phyloP scores from a whole-genome alignment of 1,140 invertebrate species.

The Littorina saxatilis region DNA sequence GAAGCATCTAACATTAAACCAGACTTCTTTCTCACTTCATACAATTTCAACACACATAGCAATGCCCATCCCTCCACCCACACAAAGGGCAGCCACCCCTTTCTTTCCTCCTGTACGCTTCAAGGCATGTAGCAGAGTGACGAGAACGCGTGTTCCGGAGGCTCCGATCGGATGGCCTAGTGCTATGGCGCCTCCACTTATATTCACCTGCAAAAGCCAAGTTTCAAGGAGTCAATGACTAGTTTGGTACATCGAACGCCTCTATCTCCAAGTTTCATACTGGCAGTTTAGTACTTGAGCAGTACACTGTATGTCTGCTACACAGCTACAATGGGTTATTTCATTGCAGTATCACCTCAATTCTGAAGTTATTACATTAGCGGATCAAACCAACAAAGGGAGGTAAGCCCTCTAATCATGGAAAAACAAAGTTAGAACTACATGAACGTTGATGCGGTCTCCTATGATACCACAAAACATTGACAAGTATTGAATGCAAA shows the following conservation, averaged over 20 bases:
- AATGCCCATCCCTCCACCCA: constrained; percentile 96
- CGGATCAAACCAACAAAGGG: no score
- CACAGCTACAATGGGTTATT: no score
- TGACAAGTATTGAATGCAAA: no score
- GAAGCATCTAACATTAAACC: not conserved
- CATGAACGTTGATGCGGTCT: no score
- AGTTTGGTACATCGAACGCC: not conserved
- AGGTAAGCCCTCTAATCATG: no score
- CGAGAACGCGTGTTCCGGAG: constrained; percentile 80
- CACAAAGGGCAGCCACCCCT: constrained; percentile 89
- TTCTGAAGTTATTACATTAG: not conserved
- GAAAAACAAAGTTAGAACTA: no score
- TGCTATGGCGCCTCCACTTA: constrained; percentile 89
- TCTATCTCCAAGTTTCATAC: not conserved
- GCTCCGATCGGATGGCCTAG: constrained; percentile 94
- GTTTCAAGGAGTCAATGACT: not conserved
- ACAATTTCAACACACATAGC: constrained; percentile 85
- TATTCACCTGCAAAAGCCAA: constrained; percentile 72
- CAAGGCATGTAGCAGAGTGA: constrained; percentile 73
- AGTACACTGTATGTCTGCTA: no score
- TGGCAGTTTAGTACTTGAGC: no score
- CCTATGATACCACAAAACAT: no score
- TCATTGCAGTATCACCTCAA: not conserved
- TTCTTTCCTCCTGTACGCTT: constrained; percentile 78
- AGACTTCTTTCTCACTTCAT: not conserved